Evolutionary conservation across 2,888 invertebrate genomes (phyloP).

Genomic region (Drosophila affinis): DNA sequence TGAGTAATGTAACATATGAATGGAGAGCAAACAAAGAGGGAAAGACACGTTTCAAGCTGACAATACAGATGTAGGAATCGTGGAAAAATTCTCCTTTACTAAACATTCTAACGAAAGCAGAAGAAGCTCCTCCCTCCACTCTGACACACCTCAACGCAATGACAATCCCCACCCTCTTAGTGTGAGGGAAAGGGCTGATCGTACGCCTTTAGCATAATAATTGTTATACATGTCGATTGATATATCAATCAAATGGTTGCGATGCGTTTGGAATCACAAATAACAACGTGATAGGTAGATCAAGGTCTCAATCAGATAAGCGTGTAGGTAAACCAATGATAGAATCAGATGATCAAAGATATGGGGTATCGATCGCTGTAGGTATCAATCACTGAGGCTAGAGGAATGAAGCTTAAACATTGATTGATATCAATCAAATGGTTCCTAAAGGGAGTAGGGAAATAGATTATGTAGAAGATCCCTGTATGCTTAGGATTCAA

Average conservation of each 20-base stretch:
- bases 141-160: not conserved
- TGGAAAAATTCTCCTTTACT: not conserved
- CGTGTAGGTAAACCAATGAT: not conserved
- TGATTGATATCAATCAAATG: too few relatives aligned
- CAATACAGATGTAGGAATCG: not conserved
- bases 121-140: not conserved
- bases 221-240: not conserved
- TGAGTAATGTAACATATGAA: constrained; percentile 53
- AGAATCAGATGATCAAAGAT: too few relatives aligned
- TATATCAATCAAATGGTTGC: not conserved
- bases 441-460: too few relatives aligned
- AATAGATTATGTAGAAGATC: too few relatives aligned
- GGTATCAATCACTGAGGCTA: too few relatives aligned
- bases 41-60: not conserved
- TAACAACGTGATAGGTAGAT: not conserved
- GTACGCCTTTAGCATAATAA: not conserved
- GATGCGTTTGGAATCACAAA: not conserved
- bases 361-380: not conserved
- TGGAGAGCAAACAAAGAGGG: not conserved
- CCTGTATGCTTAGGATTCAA: too few relatives aligned
- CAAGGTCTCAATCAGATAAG: constrained; percentile 10
- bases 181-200: not conserved
- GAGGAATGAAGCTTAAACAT: too few relatives aligned
- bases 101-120: too few relatives aligned
- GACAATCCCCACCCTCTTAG: not conserved